Percentiles rank a stretch among this genome's conserved stretches.
phyloP scores from a whole-genome alignment of 2,888 invertebrate genomes.

The Sericinus montela region DNA sequence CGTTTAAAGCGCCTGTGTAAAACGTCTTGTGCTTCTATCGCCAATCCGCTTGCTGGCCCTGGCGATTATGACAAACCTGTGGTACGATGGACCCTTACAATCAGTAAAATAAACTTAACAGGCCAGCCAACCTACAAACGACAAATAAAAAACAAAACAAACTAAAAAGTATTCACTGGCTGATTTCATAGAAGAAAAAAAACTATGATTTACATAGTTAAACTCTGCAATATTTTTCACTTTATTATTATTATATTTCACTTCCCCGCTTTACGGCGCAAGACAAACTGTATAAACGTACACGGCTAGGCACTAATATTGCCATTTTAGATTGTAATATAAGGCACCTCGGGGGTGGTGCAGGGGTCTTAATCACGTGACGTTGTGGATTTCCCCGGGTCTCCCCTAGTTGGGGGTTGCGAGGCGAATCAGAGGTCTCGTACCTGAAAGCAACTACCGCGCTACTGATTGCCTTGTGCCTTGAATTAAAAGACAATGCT shows the following conservation, averaged over 20 bases:
- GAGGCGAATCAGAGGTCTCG: background rate
- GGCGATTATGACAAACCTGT: too few species aligned
- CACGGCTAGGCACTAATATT: slow-evolving; percentile 11
- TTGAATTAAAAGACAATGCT: slow-evolving; percentile 13
- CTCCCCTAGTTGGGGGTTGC: background rate
- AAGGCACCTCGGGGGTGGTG: background rate
- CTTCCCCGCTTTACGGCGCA: background rate
- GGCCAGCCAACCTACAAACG: background rate
- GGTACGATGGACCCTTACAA: too few species aligned
- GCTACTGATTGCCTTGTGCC: slow-evolving; percentile 15
- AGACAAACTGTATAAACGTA: slow-evolving; percentile 5
- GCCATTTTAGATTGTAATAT: slow-evolving; percentile 12
- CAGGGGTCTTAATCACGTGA: slow-evolving; percentile 14
- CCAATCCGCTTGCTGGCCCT: too few species aligned
- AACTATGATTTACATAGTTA: background rate
- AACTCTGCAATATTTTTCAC: slow-evolving; percentile 1
- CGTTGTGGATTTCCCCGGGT: slow-evolving; percentile 14
- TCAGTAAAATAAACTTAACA: too few species aligned
- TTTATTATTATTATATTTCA: too few species aligned
- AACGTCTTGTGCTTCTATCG: too few species aligned
- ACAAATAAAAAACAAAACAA: background rate
- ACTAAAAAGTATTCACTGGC: background rate
- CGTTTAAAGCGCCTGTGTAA: too few species aligned
- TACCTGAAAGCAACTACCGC: background rate
- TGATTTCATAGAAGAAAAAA: slow-evolving; percentile 5